Base-by-base conservation (phyloP, 2,888 invertebrate species). In the Heteropelma amictum region DNA sequence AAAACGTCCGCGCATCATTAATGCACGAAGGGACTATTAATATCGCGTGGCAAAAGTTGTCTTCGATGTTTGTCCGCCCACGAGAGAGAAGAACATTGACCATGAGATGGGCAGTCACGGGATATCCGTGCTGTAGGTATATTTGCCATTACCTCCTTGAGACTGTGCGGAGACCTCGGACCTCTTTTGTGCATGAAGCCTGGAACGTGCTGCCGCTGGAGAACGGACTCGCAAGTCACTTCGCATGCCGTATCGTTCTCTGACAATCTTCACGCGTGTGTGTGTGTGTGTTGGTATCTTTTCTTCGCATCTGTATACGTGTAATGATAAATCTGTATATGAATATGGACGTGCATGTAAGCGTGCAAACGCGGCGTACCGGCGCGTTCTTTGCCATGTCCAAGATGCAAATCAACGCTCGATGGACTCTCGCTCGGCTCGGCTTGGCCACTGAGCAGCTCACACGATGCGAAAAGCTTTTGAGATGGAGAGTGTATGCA, bases 331-430 rank as follows among this genome's bases (percentile, higher is more conserved):
- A 19, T 54, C 2, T 17, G 14, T 3, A 38, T 23, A 19, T 14
- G 17, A 23, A 12, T 8, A 19, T 45, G 33, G 10, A 17, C 10
- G 14, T n/a, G 19, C 14, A 12, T 33, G 49, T 33, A 35, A 21
- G 5, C 14, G 21, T 40, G 56, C 42, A 10, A 35, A 56, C 21
- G 47, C 38, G 33, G 30, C 58, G 64, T 69, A 51, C 65, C 56
- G 65, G 49, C 75, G 61, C 67, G 71, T 56, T 67, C 75, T 63
- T 71, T 60, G 75, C 56, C 71, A 67, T 71, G 75, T 75, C 71
- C 75, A 23, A 71, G 75, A 75, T 75, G 75, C 75, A 75, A 75
- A 75, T 75, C 75, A 75, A 61, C 71, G 71, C 75, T 67, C 75
- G 51, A 61, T 71, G 75, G 67, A 71, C 75, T 67, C 74, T 72